phyloP scores from a whole-genome alignment of 1,140 invertebrate genomes.

The Heliconius melpomene region DNA sequence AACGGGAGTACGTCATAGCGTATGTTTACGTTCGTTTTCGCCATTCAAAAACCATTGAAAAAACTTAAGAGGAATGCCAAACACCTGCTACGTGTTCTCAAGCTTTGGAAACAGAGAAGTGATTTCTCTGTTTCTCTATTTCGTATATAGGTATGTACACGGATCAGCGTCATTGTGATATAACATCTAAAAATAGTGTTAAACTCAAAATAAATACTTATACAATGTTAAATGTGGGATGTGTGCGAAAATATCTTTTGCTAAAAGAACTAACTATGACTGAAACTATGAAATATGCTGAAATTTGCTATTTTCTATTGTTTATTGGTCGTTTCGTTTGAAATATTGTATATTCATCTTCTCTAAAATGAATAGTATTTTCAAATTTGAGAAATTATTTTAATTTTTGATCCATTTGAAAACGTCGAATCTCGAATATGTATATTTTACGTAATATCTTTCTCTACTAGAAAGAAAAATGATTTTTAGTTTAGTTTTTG shows the following conservation, averaged over 20 bases:
- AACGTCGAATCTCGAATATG: too few species aligned
- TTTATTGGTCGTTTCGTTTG: too few species aligned
- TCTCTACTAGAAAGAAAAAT: too few species aligned
- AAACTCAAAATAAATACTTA: conserved; percentile 1
- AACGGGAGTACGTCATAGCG: conserved; percentile 31
- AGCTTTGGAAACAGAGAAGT: conserved; percentile 16
- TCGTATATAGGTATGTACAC: neutral
- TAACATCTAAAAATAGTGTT: conserved; percentile 6
- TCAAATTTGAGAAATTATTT: too few species aligned
- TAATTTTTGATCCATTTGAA: too few species aligned
- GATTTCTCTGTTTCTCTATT: neutral
- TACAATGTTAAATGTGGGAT: neutral
- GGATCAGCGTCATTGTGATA: conserved; percentile 19
- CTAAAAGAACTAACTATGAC: too few species aligned
- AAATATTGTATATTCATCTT: too few species aligned
- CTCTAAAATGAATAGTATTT: too few species aligned
- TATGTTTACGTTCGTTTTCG: conserved; percentile 31
- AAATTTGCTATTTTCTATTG: too few species aligned
- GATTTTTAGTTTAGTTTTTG: too few species aligned
- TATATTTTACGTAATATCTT: too few species aligned
- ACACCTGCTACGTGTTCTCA: conserved; percentile 40
- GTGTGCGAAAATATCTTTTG: neutral
- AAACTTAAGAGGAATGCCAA: conserved; percentile 34
- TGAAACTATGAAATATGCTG: too few species aligned
- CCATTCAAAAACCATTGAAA: conserved; percentile 35